A percentile compares a stretch with the other conserved stretches of the same genome.
These are phyloP conservation scores for Zonotrichia leucophrys DNA, from an alignment of 2,113 vertebrate species.

Conservation along the genomic window DNA sequence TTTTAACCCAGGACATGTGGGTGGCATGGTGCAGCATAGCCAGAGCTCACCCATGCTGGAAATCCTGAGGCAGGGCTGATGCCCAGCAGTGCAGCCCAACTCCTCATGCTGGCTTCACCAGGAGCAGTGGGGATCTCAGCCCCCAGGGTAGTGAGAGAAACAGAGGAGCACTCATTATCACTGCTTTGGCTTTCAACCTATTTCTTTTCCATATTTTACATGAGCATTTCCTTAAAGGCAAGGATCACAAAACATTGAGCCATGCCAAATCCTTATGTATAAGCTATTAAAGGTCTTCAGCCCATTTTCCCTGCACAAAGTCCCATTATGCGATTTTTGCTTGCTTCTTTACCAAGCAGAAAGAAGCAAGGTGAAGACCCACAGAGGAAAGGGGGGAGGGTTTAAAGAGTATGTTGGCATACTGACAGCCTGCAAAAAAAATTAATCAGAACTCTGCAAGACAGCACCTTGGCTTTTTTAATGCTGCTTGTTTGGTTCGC, in stretches of 20 bases:
- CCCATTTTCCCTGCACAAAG: background rate
- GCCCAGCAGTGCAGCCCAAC: rapidly evolving
- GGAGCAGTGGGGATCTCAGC: background rate
- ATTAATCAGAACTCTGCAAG: background rate
- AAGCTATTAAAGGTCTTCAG: background rate
- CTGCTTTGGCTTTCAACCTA: background rate
- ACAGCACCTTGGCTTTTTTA: background rate
- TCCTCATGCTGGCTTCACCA: background rate
- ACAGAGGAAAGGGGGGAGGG: background rate
- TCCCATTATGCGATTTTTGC: rapidly evolving
- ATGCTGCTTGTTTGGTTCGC: background rate
- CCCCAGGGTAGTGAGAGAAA: background rate
- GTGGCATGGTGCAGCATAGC: rapidly evolving
- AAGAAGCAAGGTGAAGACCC: background rate
- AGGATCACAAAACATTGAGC: background rate
- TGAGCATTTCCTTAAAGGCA: background rate
- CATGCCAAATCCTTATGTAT: background rate
- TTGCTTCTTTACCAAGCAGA: background rate
- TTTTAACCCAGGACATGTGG: background rate
- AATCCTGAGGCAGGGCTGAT: background rate
- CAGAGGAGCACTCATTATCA: background rate
- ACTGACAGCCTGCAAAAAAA: background rate
- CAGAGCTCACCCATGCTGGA: background rate
- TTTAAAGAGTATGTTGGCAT: rapidly evolving
- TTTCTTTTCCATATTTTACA: background rate